Percentiles rank a stretch among this genome's conserved stretches.
These are phyloP conservation scores for Drosophila parthenogenetica DNA, from an alignment of 2,888 invertebrate species.

Conservation along the genomic window DNA sequence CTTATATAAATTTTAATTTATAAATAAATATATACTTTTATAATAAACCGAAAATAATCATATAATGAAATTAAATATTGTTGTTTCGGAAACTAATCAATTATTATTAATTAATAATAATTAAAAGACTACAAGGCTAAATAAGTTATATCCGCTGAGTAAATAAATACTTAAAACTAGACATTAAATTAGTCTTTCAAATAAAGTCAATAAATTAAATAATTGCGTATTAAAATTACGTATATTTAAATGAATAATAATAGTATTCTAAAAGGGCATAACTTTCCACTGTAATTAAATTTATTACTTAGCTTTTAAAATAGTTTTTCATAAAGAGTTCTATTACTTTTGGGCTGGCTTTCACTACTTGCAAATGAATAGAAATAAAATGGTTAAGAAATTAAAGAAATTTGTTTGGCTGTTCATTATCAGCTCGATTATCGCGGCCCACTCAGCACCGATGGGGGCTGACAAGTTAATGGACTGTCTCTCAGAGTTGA, in stretches of 20 bases:
- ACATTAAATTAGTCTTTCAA: neutral
- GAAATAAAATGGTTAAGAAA: conserved; percentile 13
- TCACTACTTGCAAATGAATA: conserved; percentile 36
- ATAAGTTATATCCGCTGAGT: conserved; percentile 2
- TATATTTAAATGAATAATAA: no score
- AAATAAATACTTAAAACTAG: conserved; percentile 6
- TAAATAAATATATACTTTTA: neutral
- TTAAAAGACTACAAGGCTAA: conserved; percentile 17
- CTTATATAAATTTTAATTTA: neutral
- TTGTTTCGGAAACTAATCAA: neutral
- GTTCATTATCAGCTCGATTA: conserved; percentile 71
- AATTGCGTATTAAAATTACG: neutral
- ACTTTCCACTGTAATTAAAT: no score
- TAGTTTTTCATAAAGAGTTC: conserved; percentile 31
- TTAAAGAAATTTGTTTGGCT: conserved; percentile 40
- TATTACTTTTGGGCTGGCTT: conserved; percentile 33
- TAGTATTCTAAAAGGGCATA: no score
- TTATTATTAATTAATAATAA: conserved; percentile 13
- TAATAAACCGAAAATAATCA: neutral
- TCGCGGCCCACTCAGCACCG: conserved; percentile 46
- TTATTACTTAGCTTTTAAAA: conserved; percentile 11
- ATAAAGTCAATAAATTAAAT: neutral
- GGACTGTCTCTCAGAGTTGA: conserved; percentile 53
- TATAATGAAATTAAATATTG: neutral
- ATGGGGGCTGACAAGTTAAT: conserved; percentile 51